phyloP scores from a whole-genome alignment of 2,797 vertebrate species.

The Hozukius guyotensis region DNA sequence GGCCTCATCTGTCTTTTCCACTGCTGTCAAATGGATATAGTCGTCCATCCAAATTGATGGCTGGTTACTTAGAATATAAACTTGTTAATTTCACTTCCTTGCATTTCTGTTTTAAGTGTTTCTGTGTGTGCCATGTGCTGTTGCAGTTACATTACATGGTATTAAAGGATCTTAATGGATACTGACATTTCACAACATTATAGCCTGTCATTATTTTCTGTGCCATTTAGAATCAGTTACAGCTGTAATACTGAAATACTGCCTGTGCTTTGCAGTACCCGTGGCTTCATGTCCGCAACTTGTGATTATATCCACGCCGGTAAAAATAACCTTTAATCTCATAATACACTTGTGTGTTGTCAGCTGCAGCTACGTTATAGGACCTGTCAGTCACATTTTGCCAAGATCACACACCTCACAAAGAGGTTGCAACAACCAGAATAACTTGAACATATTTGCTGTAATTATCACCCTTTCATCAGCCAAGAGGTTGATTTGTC shows the following conservation, averaged over 20 bases:
- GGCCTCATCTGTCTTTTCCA: neutral
- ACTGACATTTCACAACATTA: slow-evolving; percentile 1
- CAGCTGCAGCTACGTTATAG: slow-evolving; percentile 63
- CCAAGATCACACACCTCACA: slow-evolving; percentile 44
- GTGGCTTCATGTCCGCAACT: slow-evolving; percentile 66
- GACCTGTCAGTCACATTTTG: slow-evolving; percentile 58
- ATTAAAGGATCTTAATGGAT: neutral
- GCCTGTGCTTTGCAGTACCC: slow-evolving; percentile 28
- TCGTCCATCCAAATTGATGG: neutral
- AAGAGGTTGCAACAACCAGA: slow-evolving; percentile 26
- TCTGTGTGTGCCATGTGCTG: neutral
- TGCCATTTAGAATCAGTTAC: neutral
- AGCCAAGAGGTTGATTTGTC: neutral
- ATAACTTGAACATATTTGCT: slow-evolving; percentile 16
- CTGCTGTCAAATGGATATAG: neutral
- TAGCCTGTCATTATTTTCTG: neutral
- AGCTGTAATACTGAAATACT: slow-evolving; percentile 10
- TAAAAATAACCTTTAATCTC: slow-evolving; percentile 86
- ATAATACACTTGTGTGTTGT: slow-evolving; percentile 78
- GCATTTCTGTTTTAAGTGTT: neutral
- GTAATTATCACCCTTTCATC: neutral
- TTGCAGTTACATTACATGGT: neutral
- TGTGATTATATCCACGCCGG: slow-evolving; percentile 74
- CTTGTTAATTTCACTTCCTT: neutral
- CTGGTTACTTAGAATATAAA: neutral